Percentiles rank a stretch among this genome's conserved stretches.
Evolutionary conservation across 1,140 invertebrate species (phyloP).

Genomic region (Euura saliciscinereae): DNA sequence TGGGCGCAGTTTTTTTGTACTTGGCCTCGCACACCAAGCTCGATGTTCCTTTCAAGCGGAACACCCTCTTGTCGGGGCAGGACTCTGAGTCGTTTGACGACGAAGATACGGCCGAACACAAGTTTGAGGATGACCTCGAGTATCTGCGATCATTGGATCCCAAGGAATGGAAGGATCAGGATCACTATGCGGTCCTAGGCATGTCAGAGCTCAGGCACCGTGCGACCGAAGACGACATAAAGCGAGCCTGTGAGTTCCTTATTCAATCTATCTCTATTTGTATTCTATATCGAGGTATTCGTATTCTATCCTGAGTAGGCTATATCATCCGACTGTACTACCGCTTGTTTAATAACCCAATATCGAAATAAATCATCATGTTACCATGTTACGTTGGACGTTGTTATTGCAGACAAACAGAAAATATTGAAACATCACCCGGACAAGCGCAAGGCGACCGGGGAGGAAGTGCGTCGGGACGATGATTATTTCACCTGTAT

Average conservation of each 20-base stretch:
- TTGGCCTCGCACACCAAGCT: slow-evolving; percentile 26
- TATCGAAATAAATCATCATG: too few species aligned
- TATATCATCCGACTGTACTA: too few species aligned
- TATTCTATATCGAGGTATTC: too few species aligned
- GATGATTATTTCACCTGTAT: slow-evolving; percentile 99
- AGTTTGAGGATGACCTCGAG: slow-evolving; percentile 81
- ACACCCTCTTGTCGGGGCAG: slow-evolving; percentile 1
- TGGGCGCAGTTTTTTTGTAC: slow-evolving; percentile 25
- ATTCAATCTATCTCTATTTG: too few species aligned
- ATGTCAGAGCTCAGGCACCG: slow-evolving; percentile 78
- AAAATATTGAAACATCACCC: slow-evolving; percentile 97
- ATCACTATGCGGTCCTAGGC: slow-evolving; percentile 94
- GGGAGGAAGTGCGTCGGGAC: slow-evolving; percentile 82
- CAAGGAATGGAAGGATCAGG: slow-evolving; percentile 97
- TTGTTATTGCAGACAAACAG: slow-evolving; percentile 66
- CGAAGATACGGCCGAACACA: slow-evolving; percentile 64
- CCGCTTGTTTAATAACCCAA: too few species aligned
- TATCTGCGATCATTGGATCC: slow-evolving; percentile 90
- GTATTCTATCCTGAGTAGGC: too few species aligned
- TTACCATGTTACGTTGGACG: neutral
- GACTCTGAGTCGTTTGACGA: slow-evolving; percentile 49
- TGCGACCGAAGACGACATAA: slow-evolving; percentile 91
- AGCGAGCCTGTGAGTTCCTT: slow-evolving; percentile 81
- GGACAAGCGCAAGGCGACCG: slow-evolving; percentile 90
- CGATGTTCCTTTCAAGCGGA: slow-evolving; percentile 21